Percentiles rank a stretch among this genome's conserved stretches.
These are phyloP conservation scores for Python bivittatus DNA, from an alignment of 2,113 vertebrate genomes.

Conservation along the genomic window DNA sequence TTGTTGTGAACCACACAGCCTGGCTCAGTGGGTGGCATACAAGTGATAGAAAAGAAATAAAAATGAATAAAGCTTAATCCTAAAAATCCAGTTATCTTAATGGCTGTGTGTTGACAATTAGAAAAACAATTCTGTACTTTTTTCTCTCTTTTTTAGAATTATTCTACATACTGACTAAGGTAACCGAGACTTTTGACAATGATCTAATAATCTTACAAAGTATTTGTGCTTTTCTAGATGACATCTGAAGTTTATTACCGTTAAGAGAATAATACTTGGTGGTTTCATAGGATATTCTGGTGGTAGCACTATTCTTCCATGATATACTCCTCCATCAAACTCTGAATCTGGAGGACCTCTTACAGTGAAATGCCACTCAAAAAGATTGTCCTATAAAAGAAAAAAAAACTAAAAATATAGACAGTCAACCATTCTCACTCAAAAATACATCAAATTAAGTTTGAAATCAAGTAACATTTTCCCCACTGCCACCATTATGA, in stretches of 20 bases:
- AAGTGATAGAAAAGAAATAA: not conserved
- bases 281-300: constrained; percentile 99
- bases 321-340: constrained; percentile 96
- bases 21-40: not conserved
- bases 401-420: not conserved
- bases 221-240: not conserved
- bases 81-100: not conserved
- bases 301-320: constrained; percentile 93
- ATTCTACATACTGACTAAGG: not conserved
- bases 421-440: not conserved
- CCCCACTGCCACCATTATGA: not conserved
- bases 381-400: constrained; percentile 91
- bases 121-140: not conserved
- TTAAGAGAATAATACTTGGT: constrained; percentile 96
- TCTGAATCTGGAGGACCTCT: constrained; percentile 96
- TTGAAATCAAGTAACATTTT: not conserved
- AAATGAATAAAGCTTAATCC: not conserved
- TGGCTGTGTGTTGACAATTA: not conserved
- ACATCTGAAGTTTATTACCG: constrained; percentile 74
- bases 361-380: constrained; percentile 99
- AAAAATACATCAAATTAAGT: not conserved
- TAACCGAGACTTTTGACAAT: not conserved
- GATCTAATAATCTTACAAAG: not conserved
- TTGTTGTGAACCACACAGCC: not conserved
- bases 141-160: not conserved